Evolutionary conservation across 2,888 invertebrate species (phyloP), one percentile per base, ranked within the genome.

Genomic region (Amorpha juglandis): DNA sequence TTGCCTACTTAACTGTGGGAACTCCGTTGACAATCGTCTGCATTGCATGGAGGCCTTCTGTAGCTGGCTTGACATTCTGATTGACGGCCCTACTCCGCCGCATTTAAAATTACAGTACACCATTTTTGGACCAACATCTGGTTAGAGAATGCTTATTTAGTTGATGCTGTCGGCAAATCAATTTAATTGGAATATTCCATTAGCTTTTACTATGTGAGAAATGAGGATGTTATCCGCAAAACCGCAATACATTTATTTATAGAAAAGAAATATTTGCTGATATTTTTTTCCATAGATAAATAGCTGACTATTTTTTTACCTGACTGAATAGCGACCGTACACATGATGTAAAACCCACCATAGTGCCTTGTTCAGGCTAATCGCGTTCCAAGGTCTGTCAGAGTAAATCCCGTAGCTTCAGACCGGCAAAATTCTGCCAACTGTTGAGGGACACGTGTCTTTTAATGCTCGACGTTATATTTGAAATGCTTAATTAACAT

Each of bases 101-200:
- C 75, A 78, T 78, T 73, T 73, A 73, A 70, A 70, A 73, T 70
- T 67, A 79, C 78, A 80, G 79, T 81, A 74, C 73, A 71, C 70
- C 71, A 70, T 76, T 79, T 79, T 73, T 67, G 71, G 64, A 69
- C 51, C 35, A 50, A 48, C 50, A 35, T 47, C 52, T 19, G 38
- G 52, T 52, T 48, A 27, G 42, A 63, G 21, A 52, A 11, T 45
- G 6, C n/a, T 7, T 42, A 64, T 27, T 64, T 52, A 50, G 33
- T 63, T 38, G 47, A 58, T 42, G 35, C 50, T 63, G 27, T 50
- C 14, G 14, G 14, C 14, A 19, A 19, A 7, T 19, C 19, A 19
- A 50, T 50, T 7, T 50, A 50, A 19, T 50, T 50, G 19, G 50
- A 19, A 50, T 50, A 50, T 50, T 50, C 50, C 19, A 50, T 50